phyloP scores from a whole-genome alignment of 2,113 vertebrate genomes.

The Burhinus oedicnemus region DNA sequence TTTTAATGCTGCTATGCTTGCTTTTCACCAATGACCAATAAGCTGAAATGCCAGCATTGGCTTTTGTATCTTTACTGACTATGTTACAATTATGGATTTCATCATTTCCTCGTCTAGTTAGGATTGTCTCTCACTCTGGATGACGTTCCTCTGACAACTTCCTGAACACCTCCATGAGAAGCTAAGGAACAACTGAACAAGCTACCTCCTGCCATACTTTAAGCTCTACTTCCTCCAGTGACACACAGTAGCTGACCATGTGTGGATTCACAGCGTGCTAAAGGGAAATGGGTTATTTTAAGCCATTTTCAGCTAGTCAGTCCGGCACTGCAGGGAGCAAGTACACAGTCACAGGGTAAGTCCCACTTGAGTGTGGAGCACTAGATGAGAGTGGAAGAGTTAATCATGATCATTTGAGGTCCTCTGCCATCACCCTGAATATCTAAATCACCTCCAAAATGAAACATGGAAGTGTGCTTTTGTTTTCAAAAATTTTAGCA shows the following conservation, averaged over 20 bases:
- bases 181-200: background rate
- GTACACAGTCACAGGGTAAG: background rate
- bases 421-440: background rate
- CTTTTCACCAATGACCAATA: background rate
- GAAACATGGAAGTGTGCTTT: background rate
- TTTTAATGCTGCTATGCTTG: background rate
- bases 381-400: background rate
- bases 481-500: background rate
- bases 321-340: background rate
- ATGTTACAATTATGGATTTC: background rate
- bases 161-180: background rate
- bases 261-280: background rate
- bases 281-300: constrained; percentile 16
- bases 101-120: background rate
- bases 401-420: background rate
- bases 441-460: background rate
- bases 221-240: background rate
- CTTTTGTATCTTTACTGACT: background rate
- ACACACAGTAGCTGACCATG: background rate
- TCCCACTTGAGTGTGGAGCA: background rate
- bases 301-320: background rate
- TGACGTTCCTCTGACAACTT: background rate
- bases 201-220: background rate
- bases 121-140: background rate
- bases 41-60: background rate